Evolutionary conservation across 2,113 vertebrate genomes (phyloP), one percentile per base, ranked within the genome.

Genomic region (Elephas maximus): DNA sequence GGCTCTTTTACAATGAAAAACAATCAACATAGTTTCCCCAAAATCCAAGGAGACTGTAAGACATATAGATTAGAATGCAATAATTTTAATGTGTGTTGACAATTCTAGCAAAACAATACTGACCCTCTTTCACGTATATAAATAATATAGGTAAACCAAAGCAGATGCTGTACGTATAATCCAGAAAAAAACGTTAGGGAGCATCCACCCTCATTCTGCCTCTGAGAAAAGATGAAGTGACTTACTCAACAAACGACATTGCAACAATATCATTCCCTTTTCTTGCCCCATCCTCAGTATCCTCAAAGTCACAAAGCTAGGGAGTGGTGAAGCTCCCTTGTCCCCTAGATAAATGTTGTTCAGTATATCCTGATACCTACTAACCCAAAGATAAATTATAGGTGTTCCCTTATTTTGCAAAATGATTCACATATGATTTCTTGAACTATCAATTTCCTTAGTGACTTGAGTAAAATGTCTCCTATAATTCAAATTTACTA

Each of bases 1-100:
- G 91, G 65, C 71, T 93, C 62, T 41, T 96, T 96, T 90, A 88
- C 15, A 84, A 67, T 80, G 81, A 86, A 95, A 96, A 97, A 73
- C 84, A 90, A 76, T 86, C 90, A 87, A 80, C 80, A 48, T 65
- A 88, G 2, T 82, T 94, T 92, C 45, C 53, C 45, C 12, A n/a
- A 67, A 95, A 87, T 88, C 93, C 94, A 90, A 88, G 77, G 92
- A 90, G 84, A 88, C 9, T 3, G 15, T 37, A 78, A 92, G 26
- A 62, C 17, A 41, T 37, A 67, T 9, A 65, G 69, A 90, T 41
- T 71, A 69, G 84, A 88, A 62, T 57, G 67, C 20, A 86, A 71
- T 82, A 67, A 90, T 96, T 94, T 92, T 86, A 82, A 91, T 83
- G 84, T 83, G 30, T 88, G 73, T 74, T 94, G 87, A 88, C 63